A percentile compares a stretch with the other conserved stretches of the same genome.
Evolutionary conservation across 2,888 invertebrate genomes (phyloP).

Genomic region (Drosophila hawaiiensis): DNA sequence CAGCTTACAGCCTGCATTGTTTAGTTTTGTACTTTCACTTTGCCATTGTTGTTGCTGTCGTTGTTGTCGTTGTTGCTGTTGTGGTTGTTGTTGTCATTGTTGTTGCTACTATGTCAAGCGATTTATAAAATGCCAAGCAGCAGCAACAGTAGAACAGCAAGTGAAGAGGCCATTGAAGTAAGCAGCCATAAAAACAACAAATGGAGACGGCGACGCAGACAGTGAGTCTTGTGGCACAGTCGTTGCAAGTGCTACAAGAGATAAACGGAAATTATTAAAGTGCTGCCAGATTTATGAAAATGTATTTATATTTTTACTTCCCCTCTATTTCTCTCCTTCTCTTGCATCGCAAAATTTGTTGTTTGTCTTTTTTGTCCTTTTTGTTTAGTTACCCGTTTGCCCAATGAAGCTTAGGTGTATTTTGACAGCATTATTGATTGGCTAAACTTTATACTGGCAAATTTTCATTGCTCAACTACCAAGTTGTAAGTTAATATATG

Average conservation of each 20-base stretch:
- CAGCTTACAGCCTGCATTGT: constrained; percentile 52
- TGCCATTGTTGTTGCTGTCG: constrained; percentile 36
- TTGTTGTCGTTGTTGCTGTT: constrained; percentile 2
- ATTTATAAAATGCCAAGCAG: constrained; percentile 76
- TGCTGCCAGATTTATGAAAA: constrained; percentile 80
- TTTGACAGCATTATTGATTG: constrained; percentile 37
- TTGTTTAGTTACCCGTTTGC: constrained; percentile 42
- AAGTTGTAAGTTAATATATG: constrained; percentile 26
- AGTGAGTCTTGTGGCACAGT: constrained; percentile 53
- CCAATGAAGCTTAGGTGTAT: constrained; percentile 17
- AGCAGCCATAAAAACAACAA: constrained; percentile 61
- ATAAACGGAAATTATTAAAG: constrained; percentile 81
- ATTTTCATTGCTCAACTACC: constrained; percentile 12
- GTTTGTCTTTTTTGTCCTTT: constrained; percentile 28
- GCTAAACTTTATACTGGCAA: constrained; percentile 26
- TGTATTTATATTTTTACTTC: constrained; percentile 52
- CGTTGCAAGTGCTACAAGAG: constrained; percentile 64
- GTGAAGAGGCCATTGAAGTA: constrained; percentile 50
- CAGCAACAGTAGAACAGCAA: constrained; percentile 31
- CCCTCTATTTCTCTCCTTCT: not conserved
- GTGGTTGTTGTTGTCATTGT: constrained; percentile 8
- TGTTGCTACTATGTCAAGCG: constrained; percentile 73
- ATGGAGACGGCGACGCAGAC: constrained; percentile 26
- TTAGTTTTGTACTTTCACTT: constrained; percentile 62
- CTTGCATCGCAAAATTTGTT: constrained; percentile 44